phyloP scores from a whole-genome alignment of 2,113 vertebrate species.

The Naja naja region DNA sequence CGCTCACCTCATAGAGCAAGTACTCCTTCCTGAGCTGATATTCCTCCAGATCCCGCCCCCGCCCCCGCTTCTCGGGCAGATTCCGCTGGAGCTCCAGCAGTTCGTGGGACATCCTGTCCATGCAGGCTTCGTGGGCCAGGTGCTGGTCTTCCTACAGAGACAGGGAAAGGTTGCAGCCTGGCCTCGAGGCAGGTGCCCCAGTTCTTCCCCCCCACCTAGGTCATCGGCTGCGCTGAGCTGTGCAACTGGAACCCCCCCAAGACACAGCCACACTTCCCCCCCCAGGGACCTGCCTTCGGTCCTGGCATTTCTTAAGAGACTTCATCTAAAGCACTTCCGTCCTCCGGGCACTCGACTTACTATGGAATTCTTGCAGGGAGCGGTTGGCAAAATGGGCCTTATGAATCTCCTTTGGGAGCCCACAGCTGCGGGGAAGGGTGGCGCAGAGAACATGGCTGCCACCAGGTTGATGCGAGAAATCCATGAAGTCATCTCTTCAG shows the following conservation, averaged over 20 bases:
- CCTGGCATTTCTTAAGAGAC: not conserved
- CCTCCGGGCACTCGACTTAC: constrained; percentile 52
- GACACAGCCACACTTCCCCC: no score
- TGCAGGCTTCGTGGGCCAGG: constrained; percentile 74
- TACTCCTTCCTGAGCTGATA: constrained; percentile 69
- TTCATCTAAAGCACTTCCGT: not conserved
- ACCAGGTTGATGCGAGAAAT: constrained; percentile 86
- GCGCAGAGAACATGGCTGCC: constrained; percentile 84
- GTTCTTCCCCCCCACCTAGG: not conserved
- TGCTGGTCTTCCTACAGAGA: constrained; percentile 81
- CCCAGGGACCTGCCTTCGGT: not conserved
- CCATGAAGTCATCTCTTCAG: constrained; percentile 87
- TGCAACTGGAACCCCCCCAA: not conserved
- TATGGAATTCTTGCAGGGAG: constrained; percentile 72
- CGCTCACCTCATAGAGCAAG: constrained; percentile 69
- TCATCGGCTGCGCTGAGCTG: not conserved
- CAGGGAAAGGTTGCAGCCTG: not conserved
- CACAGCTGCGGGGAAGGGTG: constrained; percentile 86
- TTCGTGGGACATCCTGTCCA: constrained; percentile 78
- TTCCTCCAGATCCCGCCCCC: constrained; percentile 77
- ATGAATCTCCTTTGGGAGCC: constrained; percentile 85
- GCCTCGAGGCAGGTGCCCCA: not conserved
- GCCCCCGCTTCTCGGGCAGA: constrained; percentile 70
- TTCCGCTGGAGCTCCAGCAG: constrained; percentile 74
- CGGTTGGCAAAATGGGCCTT: constrained; percentile 81